Evolutionary conservation across 1,140 invertebrate genomes (phyloP).

Genomic region (Zaprionus lachaisei): DNA sequence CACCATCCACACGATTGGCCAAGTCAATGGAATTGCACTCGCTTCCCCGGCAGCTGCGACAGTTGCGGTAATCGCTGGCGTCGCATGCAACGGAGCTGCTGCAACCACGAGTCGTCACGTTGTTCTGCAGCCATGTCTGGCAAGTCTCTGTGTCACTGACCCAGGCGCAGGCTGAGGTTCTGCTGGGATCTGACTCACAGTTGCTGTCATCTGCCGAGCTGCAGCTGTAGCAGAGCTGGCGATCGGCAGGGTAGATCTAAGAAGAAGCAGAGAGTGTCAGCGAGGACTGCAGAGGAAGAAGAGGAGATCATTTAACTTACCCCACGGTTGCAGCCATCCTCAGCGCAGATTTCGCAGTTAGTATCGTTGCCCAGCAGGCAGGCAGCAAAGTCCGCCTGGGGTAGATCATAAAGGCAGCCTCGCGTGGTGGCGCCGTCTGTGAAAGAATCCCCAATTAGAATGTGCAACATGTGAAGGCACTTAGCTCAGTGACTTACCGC

Average conservation of each 20-base stretch:
- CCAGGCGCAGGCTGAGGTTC: constrained; percentile 46
- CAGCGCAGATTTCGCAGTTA: constrained; percentile 59
- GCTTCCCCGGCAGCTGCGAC: constrained; percentile 63
- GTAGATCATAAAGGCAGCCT: constrained; percentile 69
- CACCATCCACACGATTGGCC: constrained; percentile 63
- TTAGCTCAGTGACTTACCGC: constrained; percentile 22
- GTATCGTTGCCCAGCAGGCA: constrained; percentile 64
- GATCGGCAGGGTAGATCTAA: constrained; percentile 72
- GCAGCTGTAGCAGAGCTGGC: constrained; percentile 69
- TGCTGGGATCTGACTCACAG: constrained; percentile 64
- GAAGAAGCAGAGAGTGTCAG: too few relatives aligned
- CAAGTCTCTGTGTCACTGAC: constrained; percentile 65
- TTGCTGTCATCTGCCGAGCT: constrained; percentile 64
- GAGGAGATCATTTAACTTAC: constrained; percentile 29
- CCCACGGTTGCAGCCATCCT: constrained; percentile 73
- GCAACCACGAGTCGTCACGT: constrained; percentile 71
- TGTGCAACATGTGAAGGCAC: neutral
- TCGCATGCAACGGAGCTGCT: constrained; percentile 64
- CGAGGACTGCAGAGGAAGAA: neutral
- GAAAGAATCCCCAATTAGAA: neutral
- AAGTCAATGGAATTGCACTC: constrained; percentile 76
- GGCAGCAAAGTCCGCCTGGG: constrained; percentile 54
- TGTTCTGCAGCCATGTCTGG: constrained; percentile 51
- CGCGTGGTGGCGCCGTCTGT: constrained; percentile 74
- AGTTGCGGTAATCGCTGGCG: constrained; percentile 57